Evolutionary conservation across 2,888 invertebrate genomes (phyloP).

Genomic region (Melanargia galathea): DNA sequence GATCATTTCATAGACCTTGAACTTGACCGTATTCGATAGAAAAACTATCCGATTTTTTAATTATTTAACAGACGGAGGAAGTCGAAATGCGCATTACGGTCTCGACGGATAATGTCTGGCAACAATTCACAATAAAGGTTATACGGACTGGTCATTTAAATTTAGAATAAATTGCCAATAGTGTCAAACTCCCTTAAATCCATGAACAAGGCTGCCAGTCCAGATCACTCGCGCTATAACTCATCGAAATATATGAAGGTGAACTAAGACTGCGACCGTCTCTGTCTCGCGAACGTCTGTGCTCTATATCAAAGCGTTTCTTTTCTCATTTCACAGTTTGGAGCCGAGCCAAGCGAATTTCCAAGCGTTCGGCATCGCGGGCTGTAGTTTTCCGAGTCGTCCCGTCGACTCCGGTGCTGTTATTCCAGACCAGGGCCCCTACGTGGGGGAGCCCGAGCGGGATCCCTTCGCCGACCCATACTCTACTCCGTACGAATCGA

Average conservation of each 20-base stretch:
- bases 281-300: conserved; percentile 71
- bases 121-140: neutral
- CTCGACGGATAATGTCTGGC: neutral
- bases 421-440: conserved; percentile 58
- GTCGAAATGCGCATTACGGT: neutral
- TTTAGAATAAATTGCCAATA: conserved; percentile 55
- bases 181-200: conserved; percentile 74
- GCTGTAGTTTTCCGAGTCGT: conserved; percentile 79
- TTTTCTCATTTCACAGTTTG: conserved; percentile 83
- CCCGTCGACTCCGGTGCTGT: conserved; percentile 77
- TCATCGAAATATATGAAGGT: conserved; percentile 75
- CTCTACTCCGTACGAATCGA: conserved; percentile 60
- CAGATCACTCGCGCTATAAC: conserved; percentile 76
- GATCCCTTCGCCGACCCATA: conserved; percentile 66
- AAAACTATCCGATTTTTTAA: neutral
- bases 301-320: conserved; percentile 76
- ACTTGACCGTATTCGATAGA: neutral
- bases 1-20: neutral
- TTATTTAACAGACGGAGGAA: neutral
- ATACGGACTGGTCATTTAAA: conserved; percentile 23
- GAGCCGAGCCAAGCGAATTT: conserved; percentile 82
- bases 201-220: conserved; percentile 71
- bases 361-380: conserved; percentile 77
- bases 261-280: conserved; percentile 68
- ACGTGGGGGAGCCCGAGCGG: conserved; percentile 62